These are phyloP conservation scores for Alligator sinensis DNA, from an alignment of 2,113 vertebrate species.

Conservation along the genomic window DNA sequence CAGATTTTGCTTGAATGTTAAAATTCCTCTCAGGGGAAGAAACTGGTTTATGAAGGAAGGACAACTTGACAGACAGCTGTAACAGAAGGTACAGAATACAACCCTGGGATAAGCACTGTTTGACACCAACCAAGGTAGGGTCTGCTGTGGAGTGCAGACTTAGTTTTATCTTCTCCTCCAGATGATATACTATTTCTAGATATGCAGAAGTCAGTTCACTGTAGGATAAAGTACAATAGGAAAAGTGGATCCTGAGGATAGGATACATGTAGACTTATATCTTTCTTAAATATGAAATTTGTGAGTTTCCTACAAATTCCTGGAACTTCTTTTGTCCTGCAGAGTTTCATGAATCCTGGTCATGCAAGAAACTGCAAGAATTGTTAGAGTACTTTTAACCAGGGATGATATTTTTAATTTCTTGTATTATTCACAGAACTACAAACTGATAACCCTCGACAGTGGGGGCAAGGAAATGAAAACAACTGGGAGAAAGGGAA, in stretches of 20 bases:
- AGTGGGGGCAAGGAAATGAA: neutral
- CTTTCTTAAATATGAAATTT: neutral
- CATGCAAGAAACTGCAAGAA: constrained; percentile 9
- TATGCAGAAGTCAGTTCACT: rapidly evolving
- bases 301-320: neutral
- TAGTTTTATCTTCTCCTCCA: constrained; percentile 1
- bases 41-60: neutral
- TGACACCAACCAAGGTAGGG: neutral
- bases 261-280: neutral
- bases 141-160: constrained; percentile 1
- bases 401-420: constrained; percentile 1
- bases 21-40: neutral
- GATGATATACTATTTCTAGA: neutral
- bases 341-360: constrained; percentile 17
- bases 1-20: neutral
- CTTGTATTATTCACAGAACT: neutral
- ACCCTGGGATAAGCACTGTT: neutral
- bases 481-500: neutral
- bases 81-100: neutral
- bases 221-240: neutral
- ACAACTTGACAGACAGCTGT: neutral
- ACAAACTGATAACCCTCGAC: neutral
- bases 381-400: neutral
- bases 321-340: constrained; percentile 14
- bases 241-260: neutral